phyloP scores from a whole-genome alignment of 2,113 vertebrate genomes.

The Hucho hucho region DNA sequence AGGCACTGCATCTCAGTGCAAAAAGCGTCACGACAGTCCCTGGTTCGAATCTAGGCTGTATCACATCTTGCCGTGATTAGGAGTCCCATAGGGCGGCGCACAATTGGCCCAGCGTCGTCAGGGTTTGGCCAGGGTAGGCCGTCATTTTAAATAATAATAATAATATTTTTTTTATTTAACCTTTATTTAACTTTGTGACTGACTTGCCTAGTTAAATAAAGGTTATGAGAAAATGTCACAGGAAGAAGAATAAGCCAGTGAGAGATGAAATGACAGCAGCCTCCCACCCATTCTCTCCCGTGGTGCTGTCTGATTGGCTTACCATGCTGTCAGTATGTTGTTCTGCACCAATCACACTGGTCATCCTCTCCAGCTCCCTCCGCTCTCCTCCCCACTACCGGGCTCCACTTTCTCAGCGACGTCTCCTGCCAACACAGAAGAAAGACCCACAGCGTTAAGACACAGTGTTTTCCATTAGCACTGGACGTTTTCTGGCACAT shows the following conservation, averaged over 20 bases:
- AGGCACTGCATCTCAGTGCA: too few species aligned
- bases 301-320: conserved; percentile 44
- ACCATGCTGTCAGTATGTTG: conserved; percentile 70
- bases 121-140: too few species aligned
- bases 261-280: conserved; percentile 1
- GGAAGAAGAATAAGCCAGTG: not conserved
- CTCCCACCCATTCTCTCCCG: not conserved
- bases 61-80: too few species aligned
- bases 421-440: conserved; percentile 57
- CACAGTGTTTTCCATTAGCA: not conserved
- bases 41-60: too few species aligned
- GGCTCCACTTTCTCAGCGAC: conserved; percentile 57
- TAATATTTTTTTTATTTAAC: too few species aligned
- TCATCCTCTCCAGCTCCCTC: conserved; percentile 54
- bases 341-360: conserved; percentile 46
- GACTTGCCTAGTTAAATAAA: too few species aligned
- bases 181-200: too few species aligned
- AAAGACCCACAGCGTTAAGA: conserved; percentile 12
- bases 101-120: too few species aligned
- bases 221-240: not conserved
- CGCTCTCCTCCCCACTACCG: conserved; percentile 56
- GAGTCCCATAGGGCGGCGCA: too few species aligned
- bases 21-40: too few species aligned
- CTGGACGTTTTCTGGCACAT: too few species aligned
- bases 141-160: too few species aligned